phyloP scores from a whole-genome alignment of 1,140 invertebrate genomes.

The Nylanderia fulva region DNA sequence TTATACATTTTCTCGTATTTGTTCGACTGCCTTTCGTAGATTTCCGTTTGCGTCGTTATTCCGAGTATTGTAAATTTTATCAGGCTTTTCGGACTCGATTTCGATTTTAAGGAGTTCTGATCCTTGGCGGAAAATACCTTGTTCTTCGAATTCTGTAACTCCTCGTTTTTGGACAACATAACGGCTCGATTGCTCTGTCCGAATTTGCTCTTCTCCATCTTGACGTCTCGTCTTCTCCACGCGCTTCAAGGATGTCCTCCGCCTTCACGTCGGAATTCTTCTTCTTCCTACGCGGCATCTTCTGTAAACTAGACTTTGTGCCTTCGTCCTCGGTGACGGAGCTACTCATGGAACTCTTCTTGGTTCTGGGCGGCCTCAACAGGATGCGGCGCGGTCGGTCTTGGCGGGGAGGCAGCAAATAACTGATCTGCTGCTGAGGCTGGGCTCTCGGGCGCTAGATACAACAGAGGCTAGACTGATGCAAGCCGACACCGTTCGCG shows the following conservation, averaged over 20 bases:
- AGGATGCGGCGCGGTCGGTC: conserved; percentile 70
- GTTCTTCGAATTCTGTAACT: conserved; percentile 77
- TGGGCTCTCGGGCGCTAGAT: conserved; percentile 84
- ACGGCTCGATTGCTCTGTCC: conserved; percentile 37
- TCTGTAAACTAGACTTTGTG: conserved; percentile 64
- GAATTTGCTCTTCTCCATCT: conserved; percentile 39
- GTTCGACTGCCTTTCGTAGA: conserved; percentile 67
- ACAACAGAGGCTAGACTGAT: conserved; percentile 87
- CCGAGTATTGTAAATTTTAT: conserved; percentile 64
- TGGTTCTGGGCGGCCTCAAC: conserved; percentile 83
- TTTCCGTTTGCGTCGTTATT: not conserved
- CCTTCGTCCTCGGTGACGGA: conserved; percentile 77
- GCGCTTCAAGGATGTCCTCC: conserved; percentile 81
- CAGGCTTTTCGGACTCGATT: conserved; percentile 14
- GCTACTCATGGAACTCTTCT: conserved; percentile 79
- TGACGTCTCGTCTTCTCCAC: conserved; percentile 66
- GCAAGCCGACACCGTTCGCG: conserved; percentile 90
- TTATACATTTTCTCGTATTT: conserved; percentile 71
- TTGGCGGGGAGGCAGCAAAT: conserved; percentile 57
- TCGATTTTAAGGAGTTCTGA: not conserved
- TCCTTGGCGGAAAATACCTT: conserved; percentile 67
- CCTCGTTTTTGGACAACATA: conserved; percentile 59
- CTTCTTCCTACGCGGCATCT: conserved; percentile 75
- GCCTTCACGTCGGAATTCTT: conserved; percentile 80
- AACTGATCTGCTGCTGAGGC: conserved; percentile 77